Conservation (phyloP, 2,797 vertebrate species). For the Myioborus melanocephalus region DNA sequence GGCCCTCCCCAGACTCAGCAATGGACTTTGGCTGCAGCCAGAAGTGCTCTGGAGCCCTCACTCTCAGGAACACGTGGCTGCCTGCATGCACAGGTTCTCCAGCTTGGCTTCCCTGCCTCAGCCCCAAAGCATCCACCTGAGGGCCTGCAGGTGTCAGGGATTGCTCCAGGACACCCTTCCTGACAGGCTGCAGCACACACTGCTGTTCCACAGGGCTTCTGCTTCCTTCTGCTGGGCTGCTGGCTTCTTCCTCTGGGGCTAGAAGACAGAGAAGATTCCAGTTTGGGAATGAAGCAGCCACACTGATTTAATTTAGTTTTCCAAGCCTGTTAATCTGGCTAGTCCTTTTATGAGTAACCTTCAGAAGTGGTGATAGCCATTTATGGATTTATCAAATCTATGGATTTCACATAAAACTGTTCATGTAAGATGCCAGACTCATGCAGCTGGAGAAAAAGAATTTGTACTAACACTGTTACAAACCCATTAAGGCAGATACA, state of each 20-base stretch:
- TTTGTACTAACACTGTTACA: not conserved
- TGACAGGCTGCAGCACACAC: not conserved
- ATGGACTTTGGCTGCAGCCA: not conserved
- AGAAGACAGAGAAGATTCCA: not conserved
- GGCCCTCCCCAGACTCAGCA: not conserved
- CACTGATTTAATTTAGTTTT: not conserved
- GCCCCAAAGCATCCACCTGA: fast-evolving
- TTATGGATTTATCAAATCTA: not conserved
- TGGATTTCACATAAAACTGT: not conserved
- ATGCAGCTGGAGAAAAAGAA: not conserved
- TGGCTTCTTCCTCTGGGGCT: not conserved
- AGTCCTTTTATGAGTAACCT: not conserved
- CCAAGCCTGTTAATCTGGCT: not conserved
- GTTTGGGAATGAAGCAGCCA: not conserved
- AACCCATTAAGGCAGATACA: not conserved
- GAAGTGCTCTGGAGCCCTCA: not conserved
- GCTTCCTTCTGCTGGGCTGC: not conserved
- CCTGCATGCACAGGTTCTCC: not conserved
- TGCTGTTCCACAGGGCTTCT: not conserved
- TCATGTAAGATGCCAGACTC: not conserved
- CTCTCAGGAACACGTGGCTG: not conserved
- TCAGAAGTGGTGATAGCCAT: not conserved
- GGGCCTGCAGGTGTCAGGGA: not conserved
- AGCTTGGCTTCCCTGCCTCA: not conserved
- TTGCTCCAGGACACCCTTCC: not conserved